phyloP scores from a whole-genome alignment of 2,888 invertebrate species.

The Galerucella pusilla region DNA sequence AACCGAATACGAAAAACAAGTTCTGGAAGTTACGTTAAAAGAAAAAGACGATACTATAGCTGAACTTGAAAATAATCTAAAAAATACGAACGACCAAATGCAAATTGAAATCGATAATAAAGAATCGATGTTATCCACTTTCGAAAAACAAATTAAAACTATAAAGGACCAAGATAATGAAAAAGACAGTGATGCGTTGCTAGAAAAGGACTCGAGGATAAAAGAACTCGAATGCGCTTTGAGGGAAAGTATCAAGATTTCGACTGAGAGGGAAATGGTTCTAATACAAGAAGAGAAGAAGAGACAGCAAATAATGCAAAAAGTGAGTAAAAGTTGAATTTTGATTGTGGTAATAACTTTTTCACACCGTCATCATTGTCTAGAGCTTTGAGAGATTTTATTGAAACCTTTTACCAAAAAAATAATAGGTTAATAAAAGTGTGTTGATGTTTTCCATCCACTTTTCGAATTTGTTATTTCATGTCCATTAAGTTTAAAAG shows the following conservation, averaged over 20 bases:
- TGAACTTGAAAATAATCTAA: conserved; percentile 49
- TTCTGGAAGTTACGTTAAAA: conserved; percentile 53
- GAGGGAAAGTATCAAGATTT: conserved; percentile 80
- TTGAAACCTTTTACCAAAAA: no score
- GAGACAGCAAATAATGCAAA: conserved; percentile 73
- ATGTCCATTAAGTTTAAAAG: no score
- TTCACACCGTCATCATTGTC: no score
- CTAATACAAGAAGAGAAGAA: conserved; percentile 74
- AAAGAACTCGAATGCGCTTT: conserved; percentile 86
- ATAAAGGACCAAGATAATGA: conserved; percentile 59
- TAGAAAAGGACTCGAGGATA: conserved; percentile 73
- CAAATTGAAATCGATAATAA: conserved; percentile 39
- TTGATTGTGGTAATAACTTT: no score
- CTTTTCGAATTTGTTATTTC: no score
- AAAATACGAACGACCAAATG: conserved; percentile 46
- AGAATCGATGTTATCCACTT: conserved; percentile 27
- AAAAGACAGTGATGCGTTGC: conserved; percentile 51
- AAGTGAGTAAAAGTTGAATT: conserved; percentile 66
- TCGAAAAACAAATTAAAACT: conserved; percentile 56
- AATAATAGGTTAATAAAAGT: no score
- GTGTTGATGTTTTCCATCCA: no score
- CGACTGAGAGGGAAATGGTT: conserved; percentile 75
- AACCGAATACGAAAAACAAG: conserved; percentile 63
- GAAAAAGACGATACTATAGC: conserved; percentile 51
- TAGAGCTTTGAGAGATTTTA: no score